Base-by-base conservation (phyloP, 2,113 vertebrate genomes). In the Rhinolophus ferrumequinum region DNA sequence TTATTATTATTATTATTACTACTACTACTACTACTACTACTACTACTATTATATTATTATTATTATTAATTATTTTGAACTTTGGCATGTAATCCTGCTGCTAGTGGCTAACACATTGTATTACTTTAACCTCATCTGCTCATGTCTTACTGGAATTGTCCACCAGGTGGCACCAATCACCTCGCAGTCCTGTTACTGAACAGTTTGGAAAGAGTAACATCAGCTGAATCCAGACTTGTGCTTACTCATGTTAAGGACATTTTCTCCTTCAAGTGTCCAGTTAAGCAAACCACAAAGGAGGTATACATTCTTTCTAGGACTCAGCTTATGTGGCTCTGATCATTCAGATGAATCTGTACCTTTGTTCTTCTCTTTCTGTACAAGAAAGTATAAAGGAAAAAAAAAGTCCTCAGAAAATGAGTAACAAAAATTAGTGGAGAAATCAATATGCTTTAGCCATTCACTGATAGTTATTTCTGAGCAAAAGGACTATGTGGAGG, bases 101-200 rank as follows among this genome's bases (percentile, higher is more conserved):
- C 30, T 33, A 47, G 47, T 21, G 6, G 7, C 35, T 64, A 70
- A 41, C 8, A 62, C 87, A 56, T 50, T 26, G 7, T 21, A 28
- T 11, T 12, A 19, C 52, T 30, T 67, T 16, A 14, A 35, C 19
- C 2, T 9, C 10, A 28, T 60, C 35, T 38, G 47, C 11, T 19
- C 1, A 1, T 3, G 47, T 56, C 41, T 80, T 95, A 30, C 38
- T 70, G 19, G 38, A 60, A 67, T 38, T n/a, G 1, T 73, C 92
- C 97, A 97, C 86, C 24, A 95, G 95, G 81, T 96, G 96, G 94
- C 93, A 77, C 62, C 86, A 81, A 35, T 80, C 60, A 26, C 35
- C 41, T 54, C 83, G 50, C 12, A 76, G 58, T 56, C 47, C 69
- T 18, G 8, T 9, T 11, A 7, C 15, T 1, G 21, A 28, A 3